Conservation (phyloP, 1,140 invertebrate genomes). For the Drosophila oshimai region DNA sequence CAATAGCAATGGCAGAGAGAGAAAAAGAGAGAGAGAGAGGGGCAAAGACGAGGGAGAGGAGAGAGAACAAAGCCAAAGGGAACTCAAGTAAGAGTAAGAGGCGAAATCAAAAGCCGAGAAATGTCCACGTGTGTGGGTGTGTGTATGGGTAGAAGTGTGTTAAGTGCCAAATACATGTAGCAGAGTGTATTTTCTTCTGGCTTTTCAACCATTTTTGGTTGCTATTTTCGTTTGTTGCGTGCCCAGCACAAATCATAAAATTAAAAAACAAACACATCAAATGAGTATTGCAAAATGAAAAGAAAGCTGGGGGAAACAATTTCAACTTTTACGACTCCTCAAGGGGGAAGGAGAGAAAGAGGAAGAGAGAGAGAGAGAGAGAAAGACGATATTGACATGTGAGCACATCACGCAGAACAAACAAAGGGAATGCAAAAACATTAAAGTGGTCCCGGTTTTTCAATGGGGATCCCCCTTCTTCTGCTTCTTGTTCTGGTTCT, state of each 20-base stretch:
- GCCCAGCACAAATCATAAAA: conserved; percentile 67
- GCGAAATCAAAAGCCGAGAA: conserved; percentile 62
- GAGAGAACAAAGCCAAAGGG: conserved; percentile 28
- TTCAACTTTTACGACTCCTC: conserved; percentile 47
- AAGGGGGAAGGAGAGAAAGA: background rate
- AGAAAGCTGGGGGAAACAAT: conserved; percentile 32
- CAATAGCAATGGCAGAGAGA: conserved; percentile 37
- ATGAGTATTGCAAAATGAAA: conserved; percentile 60
- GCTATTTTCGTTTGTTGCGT: conserved; percentile 67
- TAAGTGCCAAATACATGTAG: conserved; percentile 43
- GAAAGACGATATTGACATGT: conserved; percentile 43
- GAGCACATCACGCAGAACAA: conserved; percentile 30
- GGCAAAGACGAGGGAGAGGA: background rate
- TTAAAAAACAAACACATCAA: conserved; percentile 75
- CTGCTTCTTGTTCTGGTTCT: no score
- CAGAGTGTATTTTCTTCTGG: conserved; percentile 36
- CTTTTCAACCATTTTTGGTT: conserved; percentile 24
- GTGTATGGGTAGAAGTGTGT: conserved; percentile 18
- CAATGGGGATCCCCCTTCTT: conserved; percentile 1
- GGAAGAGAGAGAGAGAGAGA: background rate
- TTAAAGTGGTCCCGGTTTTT: conserved; percentile 23
- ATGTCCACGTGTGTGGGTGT: conserved; percentile 13
- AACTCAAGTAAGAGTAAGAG: conserved; percentile 39
- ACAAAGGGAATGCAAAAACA: conserved; percentile 16
- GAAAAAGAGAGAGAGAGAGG: background rate